Conservation (phyloP, 2,888 invertebrate genomes). For the Drosophila basisetae region DNA sequence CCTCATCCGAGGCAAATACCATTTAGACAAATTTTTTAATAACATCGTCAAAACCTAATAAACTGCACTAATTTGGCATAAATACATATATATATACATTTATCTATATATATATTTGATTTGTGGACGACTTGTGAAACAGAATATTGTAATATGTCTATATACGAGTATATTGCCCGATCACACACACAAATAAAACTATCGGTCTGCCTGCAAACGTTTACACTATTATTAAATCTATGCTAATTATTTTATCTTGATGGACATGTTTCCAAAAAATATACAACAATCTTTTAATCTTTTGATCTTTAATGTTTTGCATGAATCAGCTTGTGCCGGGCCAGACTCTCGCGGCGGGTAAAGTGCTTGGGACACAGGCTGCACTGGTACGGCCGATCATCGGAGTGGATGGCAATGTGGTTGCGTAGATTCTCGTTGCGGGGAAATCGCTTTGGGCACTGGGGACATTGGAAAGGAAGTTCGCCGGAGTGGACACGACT, state of each 20-base stretch:
- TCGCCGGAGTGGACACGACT: not conserved
- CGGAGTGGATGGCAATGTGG: slow-evolving; percentile 5
- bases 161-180: slow-evolving; percentile 4
- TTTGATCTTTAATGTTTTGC: not conserved
- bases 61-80: slow-evolving; percentile 50
- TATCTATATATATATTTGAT: slow-evolving; percentile 26
- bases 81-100: slow-evolving; percentile 1
- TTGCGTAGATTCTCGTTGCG: slow-evolving; percentile 9
- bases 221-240: not conserved
- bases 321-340: slow-evolving; percentile 1
- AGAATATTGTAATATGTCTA: slow-evolving; percentile 44
- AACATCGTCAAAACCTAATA: slow-evolving; percentile 47
- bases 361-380: not conserved
- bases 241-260: not conserved
- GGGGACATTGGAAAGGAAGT: slow-evolving; percentile 9
- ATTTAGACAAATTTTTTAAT: slow-evolving; percentile 59
- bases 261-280: not conserved
- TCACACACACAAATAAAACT: slow-evolving; percentile 1
- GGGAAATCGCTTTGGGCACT: slow-evolving; percentile 7
- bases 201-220: not conserved
- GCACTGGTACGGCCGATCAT: slow-evolving; percentile 2
- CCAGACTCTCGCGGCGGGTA: not conserved
- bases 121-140: slow-evolving; percentile 28
- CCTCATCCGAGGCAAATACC: slow-evolving; percentile 50
- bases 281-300: not conserved